Conservation (phyloP, 2,113 vertebrate genomes). For the Chamaetylas fuelleborni region DNA sequence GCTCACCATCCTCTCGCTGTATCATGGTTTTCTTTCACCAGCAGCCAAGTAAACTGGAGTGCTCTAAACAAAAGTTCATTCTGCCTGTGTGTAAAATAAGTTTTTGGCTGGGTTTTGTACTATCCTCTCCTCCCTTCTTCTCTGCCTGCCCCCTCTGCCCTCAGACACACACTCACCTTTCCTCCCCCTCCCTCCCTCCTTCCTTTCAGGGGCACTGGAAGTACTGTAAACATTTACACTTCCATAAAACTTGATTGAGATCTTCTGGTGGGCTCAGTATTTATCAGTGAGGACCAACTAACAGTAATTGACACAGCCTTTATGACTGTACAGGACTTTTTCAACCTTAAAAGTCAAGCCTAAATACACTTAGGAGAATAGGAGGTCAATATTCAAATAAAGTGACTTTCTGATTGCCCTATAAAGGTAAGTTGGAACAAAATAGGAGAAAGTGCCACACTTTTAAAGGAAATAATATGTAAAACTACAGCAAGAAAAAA, state of each 20-base stretch:
- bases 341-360: not conserved
- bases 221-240: not conserved
- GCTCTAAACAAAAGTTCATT: not conserved
- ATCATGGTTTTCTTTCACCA: not conserved
- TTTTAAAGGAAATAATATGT: not conserved
- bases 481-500: not conserved
- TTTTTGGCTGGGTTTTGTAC: not conserved
- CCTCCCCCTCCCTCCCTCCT: too few species aligned
- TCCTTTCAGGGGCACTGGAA: not conserved
- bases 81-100: not conserved
- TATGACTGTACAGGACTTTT: accelerated
- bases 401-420: not conserved
- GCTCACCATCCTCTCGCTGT: not conserved
- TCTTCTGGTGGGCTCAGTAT: not conserved
- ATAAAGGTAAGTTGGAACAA: not conserved
- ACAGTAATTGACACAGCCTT: not conserved
- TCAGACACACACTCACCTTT: not conserved
- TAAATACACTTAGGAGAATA: not conserved
- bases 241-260: not conserved
- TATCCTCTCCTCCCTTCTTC: not conserved
- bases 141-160: not conserved
- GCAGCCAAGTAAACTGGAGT: not conserved
- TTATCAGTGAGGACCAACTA: not conserved
- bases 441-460: not conserved
- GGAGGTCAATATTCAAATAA: not conserved